phyloP scores from a whole-genome alignment of 2,888 invertebrate genomes.

The Latrodectus hesperus region DNA sequence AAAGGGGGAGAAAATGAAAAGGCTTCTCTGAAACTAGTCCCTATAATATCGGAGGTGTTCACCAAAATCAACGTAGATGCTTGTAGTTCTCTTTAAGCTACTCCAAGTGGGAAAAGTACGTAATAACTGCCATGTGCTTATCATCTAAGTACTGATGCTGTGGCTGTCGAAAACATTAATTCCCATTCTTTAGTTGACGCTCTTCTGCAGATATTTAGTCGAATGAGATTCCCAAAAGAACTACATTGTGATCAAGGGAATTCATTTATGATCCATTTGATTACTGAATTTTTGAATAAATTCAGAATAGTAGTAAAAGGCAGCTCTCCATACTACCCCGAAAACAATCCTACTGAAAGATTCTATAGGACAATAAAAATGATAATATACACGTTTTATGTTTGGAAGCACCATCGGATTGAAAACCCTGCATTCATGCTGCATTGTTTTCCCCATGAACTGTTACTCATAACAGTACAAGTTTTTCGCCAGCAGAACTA shows the following conservation, averaged over 20 bases:
- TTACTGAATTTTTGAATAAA: background rate
- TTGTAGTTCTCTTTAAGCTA: background rate
- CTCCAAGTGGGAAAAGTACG: conserved; percentile 1
- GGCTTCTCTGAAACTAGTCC: conserved; percentile 21
- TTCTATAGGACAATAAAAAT: background rate
- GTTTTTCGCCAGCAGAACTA: conserved; percentile 18
- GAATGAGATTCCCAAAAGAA: background rate
- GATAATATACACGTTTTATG: conserved; percentile 2
- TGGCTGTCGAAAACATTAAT: background rate
- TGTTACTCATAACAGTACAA: conserved; percentile 13
- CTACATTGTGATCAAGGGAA: conserved; percentile 19
- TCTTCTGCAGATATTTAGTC: conserved; percentile 17
- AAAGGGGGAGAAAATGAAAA: conserved; percentile 31
- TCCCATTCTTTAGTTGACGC: conserved; percentile 7
- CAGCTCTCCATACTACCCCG: background rate
- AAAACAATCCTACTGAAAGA: conserved; percentile 1
- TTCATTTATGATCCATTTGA: conserved; percentile 4
- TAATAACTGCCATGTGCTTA: conserved; percentile 14
- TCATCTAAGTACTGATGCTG: background rate
- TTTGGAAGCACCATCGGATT: background rate
- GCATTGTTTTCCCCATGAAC: conserved; percentile 12
- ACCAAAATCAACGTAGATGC: conserved; percentile 31
- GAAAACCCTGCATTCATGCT: background rate
- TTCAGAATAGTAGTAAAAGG: background rate
- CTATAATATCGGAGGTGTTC: conserved; percentile 26